Evolutionary conservation across 2,888 invertebrate species (phyloP), one percentile per base, ranked within the genome.

Genomic region (Drosophila putrida): DNA sequence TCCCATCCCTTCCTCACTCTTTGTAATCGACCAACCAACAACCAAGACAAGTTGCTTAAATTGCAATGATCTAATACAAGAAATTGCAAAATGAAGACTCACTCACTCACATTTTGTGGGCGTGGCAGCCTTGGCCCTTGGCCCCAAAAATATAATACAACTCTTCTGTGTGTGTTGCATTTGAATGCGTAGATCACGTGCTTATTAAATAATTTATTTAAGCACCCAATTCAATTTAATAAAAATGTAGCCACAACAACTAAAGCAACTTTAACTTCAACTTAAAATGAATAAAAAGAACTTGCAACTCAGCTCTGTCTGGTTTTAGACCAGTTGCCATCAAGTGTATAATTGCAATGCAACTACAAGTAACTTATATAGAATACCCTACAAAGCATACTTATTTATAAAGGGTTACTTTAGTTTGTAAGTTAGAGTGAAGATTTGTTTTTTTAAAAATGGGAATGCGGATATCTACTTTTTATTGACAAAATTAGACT

Each of bases 171-270:
- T 20, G 20, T 20, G 2, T 20, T 20, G 60, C 73, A 75, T 75
- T 66, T 72, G 70, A 63, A 70, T 75, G 80, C 76, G 69, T 75
- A 80, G 79, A 86, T 90, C 89, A 90, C 62, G 86, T 90, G 90
- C 91, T 91, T 90, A 91, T 91, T 91, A 91, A 91, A 91, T 91
- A 91, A 91, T 91, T 91, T 90, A 91, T 91, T 91, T 90, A 91
- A 91, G 90, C 86, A 90, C 88, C 82, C 90, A 90, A 90, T 91
- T 90, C 82, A 82, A 78, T 80, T 89, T 88, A 82, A 85, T 89
- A 90, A 86, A 90, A 90, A 84, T 85, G 87, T 89, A 81, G 72
- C 76, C 72, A 54, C 66, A 61, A 33, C 70, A 41, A 55, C 50
- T 78, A 81, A 76, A 72, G 71, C 75, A 80, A 53, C 69, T n/a